Conservation (phyloP, 2,888 invertebrate species). For the Proisotoma minuta region DNA sequence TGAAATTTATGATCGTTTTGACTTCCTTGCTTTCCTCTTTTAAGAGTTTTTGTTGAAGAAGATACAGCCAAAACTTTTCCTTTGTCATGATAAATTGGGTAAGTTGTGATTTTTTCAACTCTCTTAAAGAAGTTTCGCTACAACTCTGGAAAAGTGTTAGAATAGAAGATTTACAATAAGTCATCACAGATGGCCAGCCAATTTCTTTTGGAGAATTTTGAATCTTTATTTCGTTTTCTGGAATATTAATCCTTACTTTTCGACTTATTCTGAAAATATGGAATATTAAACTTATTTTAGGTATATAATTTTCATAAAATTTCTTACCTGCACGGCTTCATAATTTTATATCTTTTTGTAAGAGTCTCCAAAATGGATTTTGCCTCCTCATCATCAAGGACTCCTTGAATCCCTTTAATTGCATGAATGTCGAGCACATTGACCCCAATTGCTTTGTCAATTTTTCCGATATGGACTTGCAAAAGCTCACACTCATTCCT, state of each 20-base stretch:
- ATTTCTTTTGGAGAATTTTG: neutral
- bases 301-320: no score
- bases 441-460: neutral
- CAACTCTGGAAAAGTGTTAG: neutral
- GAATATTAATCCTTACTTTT: neutral
- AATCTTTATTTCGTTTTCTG: neutral
- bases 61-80: neutral
- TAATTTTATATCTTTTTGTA: no score
- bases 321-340: no score
- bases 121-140: neutral
- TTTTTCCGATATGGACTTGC: slow-evolving; percentile 3
- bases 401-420: neutral
- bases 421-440: neutral
- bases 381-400: slow-evolving; percentile 1
- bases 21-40: neutral
- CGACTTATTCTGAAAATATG: neutral
- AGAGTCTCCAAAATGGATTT: no score
- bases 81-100: neutral
- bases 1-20: neutral
- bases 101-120: neutral
- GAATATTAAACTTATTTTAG: no score
- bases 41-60: neutral
- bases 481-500: neutral
- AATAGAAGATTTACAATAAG: neutral
- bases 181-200: neutral